A percentile compares a stretch with the other conserved stretches of the same genome.
Conservation (phyloP, 2,113 vertebrate species). For the Gambusia affinis region DNA sequence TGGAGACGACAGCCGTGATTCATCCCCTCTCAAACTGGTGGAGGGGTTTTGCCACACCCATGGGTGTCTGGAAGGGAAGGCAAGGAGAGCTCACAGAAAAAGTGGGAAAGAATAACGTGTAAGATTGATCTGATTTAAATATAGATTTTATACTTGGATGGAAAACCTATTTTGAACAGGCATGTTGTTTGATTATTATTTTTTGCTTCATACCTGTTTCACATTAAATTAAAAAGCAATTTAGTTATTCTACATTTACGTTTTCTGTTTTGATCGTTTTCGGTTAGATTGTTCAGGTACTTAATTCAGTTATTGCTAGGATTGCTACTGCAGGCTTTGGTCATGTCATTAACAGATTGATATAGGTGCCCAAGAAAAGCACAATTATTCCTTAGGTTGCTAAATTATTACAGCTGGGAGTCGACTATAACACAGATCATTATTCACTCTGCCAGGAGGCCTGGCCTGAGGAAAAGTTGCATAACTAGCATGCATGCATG, state of each 20-base stretch:
- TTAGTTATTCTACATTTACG: too few relatives aligned
- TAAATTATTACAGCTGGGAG: slow-evolving; percentile 58
- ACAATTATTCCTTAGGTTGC: slow-evolving; percentile 26
- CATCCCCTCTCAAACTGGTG: slow-evolving; percentile 29
- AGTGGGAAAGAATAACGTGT: slow-evolving; percentile 5
- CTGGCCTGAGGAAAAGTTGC: slow-evolving; percentile 5
- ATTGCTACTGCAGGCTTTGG: slow-evolving; percentile 9
- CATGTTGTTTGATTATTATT: not conserved
- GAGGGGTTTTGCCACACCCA: slow-evolving; percentile 61
- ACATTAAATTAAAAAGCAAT: too few relatives aligned
- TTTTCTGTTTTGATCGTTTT: not conserved
- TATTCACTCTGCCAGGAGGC: slow-evolving; percentile 47
- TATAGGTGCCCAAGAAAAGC: slow-evolving; percentile 21
- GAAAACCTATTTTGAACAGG: not conserved
- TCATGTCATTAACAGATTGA: slow-evolving; percentile 38
- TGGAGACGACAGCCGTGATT: slow-evolving; percentile 53
- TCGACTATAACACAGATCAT: slow-evolving; percentile 51
- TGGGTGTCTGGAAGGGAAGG: slow-evolving; percentile 39
- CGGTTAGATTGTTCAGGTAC: slow-evolving; percentile 9
- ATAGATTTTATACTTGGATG: not conserved
- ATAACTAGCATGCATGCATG: slow-evolving; percentile 1
- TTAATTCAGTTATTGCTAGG: slow-evolving; percentile 25
- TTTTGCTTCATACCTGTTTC: too few relatives aligned
- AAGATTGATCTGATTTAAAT: not conserved
- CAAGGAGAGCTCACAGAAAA: not conserved